Percentiles rank a stretch among this genome's conserved stretches.
Evolutionary conservation across 2,888 invertebrate genomes (phyloP).

Genomic region (Hybos culiciformis): DNA sequence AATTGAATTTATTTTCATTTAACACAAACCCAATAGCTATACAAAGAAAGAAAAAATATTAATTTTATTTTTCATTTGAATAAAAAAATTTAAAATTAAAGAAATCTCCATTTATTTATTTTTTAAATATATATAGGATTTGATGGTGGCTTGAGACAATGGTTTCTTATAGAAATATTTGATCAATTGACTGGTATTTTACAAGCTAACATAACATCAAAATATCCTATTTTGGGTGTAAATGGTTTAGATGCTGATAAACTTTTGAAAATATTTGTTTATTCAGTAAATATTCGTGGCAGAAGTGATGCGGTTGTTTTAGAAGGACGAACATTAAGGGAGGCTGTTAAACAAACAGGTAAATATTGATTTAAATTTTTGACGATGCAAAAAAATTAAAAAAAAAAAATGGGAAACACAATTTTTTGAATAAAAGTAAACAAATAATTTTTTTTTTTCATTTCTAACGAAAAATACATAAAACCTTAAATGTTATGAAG

Average conservation of each 20-base stretch:
- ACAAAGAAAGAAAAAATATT: no score
- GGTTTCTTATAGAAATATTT: slow-evolving; percentile 57
- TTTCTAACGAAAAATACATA: no score
- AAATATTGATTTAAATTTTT: not conserved
- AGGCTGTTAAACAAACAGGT: slow-evolving; percentile 67
- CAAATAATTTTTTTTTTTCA: not conserved
- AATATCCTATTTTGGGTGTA: slow-evolving; percentile 60
- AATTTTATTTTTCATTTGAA: not conserved
- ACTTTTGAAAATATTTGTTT: slow-evolving; percentile 62
- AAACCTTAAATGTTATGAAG: no score
- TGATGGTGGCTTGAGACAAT: slow-evolving; percentile 62
- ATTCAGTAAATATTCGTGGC: slow-evolving; percentile 72
- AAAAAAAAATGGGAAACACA: not conserved
- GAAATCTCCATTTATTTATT: no score
- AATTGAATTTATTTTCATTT: no score
- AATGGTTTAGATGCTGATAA: slow-evolving; percentile 66
- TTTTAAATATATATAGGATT: slow-evolving; percentile 40
- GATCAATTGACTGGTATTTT: slow-evolving; percentile 48
- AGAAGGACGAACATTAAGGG: slow-evolving; percentile 60
- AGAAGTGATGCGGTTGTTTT: slow-evolving; percentile 56
- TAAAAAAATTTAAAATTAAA: not conserved
- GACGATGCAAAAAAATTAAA: not conserved
- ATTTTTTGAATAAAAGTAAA: not conserved
- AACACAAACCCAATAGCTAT: no score
- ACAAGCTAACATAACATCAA: slow-evolving; percentile 53